Evolutionary conservation across 1,140 invertebrate species (phyloP).

Genomic region (Cyphomyrmex costatus): DNA sequence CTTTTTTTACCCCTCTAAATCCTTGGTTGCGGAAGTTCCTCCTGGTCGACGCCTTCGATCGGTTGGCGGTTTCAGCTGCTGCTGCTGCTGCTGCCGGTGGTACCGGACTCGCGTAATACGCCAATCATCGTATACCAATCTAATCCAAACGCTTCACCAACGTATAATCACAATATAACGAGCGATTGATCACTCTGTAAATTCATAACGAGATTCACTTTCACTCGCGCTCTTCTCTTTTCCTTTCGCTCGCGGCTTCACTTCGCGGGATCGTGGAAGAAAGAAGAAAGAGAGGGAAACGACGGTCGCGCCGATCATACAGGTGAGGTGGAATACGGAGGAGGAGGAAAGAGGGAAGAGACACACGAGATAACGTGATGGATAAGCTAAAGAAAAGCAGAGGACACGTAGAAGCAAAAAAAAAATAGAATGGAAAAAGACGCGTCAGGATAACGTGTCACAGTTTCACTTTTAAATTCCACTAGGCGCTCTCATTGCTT

Average conservation of each 20-base stretch:
- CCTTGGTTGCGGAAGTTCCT: slow-evolving; percentile 58
- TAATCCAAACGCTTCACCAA: slow-evolving; percentile 53
- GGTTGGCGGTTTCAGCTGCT: slow-evolving; percentile 64
- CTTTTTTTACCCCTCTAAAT: slow-evolving; percentile 27
- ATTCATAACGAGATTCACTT: slow-evolving; percentile 72
- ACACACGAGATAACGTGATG: background rate
- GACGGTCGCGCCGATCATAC: background rate
- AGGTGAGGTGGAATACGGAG: background rate
- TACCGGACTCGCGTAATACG: slow-evolving; percentile 42
- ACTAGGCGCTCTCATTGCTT: slow-evolving; percentile 71
- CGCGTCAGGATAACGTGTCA: slow-evolving; percentile 77
- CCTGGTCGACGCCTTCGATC: slow-evolving; percentile 61
- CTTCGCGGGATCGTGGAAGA: slow-evolving; percentile 16
- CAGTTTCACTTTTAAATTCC: slow-evolving; percentile 86
- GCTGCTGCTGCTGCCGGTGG: slow-evolving; percentile 48
- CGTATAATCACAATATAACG: slow-evolving; percentile 47
- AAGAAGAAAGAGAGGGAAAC: background rate
- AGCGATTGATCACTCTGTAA: slow-evolving; percentile 47
- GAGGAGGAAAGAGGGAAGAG: too few species aligned
- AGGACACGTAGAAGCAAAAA: background rate
- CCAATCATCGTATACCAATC: slow-evolving; percentile 64
- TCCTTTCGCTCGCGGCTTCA: slow-evolving; percentile 56
- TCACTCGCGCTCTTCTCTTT: slow-evolving; percentile 70
- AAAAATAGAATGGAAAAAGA: background rate
- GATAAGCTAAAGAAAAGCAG: background rate